Conservation (phyloP, 2,797 vertebrate species). For the Microhierax caerulescens region DNA sequence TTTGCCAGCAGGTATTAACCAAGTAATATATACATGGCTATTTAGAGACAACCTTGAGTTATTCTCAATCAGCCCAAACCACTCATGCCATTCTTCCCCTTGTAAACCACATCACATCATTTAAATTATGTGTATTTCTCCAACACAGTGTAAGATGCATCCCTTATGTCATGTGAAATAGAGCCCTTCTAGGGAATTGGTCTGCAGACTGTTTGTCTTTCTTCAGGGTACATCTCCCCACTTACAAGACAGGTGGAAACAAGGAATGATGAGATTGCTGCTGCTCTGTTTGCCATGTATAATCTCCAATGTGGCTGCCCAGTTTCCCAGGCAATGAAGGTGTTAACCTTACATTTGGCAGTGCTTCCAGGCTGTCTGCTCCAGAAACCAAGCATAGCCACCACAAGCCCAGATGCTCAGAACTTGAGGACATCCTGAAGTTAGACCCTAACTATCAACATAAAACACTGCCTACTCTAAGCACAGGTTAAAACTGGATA, state of each 20-base stretch:
- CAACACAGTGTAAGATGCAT: background rate
- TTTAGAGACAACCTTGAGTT: background rate
- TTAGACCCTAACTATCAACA: background rate
- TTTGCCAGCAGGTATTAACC: constrained; percentile 29
- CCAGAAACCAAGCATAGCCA: background rate
- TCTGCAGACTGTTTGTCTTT: background rate
- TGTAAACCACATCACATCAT: background rate
- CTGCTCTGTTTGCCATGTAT: background rate
- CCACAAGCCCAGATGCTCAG: background rate
- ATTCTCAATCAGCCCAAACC: constrained; percentile 12
- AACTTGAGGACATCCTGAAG: background rate
- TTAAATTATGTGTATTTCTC: background rate
- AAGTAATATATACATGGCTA: constrained; percentile 5
- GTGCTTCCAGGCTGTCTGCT: background rate
- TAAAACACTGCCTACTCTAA: background rate
- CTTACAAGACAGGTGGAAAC: background rate
- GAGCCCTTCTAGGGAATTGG: background rate
- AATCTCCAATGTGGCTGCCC: background rate
- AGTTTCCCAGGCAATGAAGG: background rate
- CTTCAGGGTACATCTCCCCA: background rate
- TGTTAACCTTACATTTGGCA: background rate
- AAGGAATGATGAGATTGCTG: background rate
- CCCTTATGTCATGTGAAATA: background rate
- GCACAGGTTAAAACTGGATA: background rate
- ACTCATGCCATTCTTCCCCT: background rate